Evolutionary conservation across 2,888 invertebrate species (phyloP), one percentile per base, ranked within the genome.

Genomic region (Micoletzkya japonica): DNA sequence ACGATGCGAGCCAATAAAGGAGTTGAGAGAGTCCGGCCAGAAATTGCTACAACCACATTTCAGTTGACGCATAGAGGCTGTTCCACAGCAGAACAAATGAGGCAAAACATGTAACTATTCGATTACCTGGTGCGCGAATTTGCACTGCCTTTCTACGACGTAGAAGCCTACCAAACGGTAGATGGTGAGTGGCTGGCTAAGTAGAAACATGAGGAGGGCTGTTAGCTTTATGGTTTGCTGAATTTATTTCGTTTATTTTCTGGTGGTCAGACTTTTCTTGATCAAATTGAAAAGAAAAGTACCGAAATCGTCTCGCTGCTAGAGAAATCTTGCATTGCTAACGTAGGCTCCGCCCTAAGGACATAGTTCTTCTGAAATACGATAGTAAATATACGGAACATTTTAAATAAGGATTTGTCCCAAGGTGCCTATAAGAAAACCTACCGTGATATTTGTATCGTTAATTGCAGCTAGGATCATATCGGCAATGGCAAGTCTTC

Each of bases 121-220:
- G n/a, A n/a, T n/a, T 32, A 61, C 61, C 32, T 61, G 61, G 32
- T 61, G 61, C 14, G 44, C 61, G n/a, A 61, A 61, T 24, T 61
- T 61, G 1, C 44, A 44, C 17, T 30, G 32, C 32, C 61, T 28
- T 36, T 61, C 61, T 17, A 61, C 61, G 20, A 61, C 61, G 28
- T 61, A 61, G 49, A 61, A 61, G 4, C 61, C 61, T 17, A 61
- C 24, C 10, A 34, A 24, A 2, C 61, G 61, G 24, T 61, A 49
- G 7, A 61, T 61, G 32, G 49, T 61, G 30, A 61, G 28, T 6
- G 61, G 61, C 2, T 34, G 36, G 0, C 44, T 49, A 10, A 61
- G 14, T 32, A 61, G 14, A 6, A 61, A 32, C 0, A 49, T 44
- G 1, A 61, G 1, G n/a, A 60, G 26, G 10, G 28, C 26, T 14